Percentiles rank a stretch among this genome's conserved stretches.
Conservation (phyloP, 2,113 vertebrate species). For the Trematocara variabile region DNA sequence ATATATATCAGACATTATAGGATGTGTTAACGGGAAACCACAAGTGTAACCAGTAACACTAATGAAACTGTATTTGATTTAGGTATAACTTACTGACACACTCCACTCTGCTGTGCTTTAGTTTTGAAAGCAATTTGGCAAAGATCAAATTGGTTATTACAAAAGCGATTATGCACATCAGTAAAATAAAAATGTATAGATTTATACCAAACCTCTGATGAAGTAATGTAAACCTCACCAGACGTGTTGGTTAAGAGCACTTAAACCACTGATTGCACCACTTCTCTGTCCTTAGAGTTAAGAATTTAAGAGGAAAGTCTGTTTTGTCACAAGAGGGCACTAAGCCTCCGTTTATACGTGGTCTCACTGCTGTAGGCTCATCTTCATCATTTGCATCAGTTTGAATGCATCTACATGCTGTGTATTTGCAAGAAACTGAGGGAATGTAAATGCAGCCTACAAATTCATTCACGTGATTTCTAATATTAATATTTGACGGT, state of each 20-base stretch:
- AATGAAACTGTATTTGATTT: too few relatives aligned
- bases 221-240: not conserved
- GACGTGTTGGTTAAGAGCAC: not conserved
- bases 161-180: not conserved
- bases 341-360: constrained; percentile 7
- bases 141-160: too few relatives aligned
- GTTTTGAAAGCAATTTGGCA: too few relatives aligned
- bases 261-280: not conserved
- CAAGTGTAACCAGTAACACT: too few relatives aligned
- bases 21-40: too few relatives aligned
- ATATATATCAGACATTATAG: too few relatives aligned
- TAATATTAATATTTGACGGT: not conserved
- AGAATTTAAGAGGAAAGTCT: not conserved
- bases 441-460: not conserved
- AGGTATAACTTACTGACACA: too few relatives aligned
- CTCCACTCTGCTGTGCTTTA: too few relatives aligned
- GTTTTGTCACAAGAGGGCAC: constrained; percentile 64
- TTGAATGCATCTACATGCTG: not conserved
- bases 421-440: not conserved
- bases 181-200: not conserved
- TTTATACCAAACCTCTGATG: not conserved
- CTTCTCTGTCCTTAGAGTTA: not conserved
- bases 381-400: not conserved
- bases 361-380: not conserved
- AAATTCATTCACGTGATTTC: not conserved